phyloP scores from a whole-genome alignment of 2,888 invertebrate species.

The Criorhina ranunculi region DNA sequence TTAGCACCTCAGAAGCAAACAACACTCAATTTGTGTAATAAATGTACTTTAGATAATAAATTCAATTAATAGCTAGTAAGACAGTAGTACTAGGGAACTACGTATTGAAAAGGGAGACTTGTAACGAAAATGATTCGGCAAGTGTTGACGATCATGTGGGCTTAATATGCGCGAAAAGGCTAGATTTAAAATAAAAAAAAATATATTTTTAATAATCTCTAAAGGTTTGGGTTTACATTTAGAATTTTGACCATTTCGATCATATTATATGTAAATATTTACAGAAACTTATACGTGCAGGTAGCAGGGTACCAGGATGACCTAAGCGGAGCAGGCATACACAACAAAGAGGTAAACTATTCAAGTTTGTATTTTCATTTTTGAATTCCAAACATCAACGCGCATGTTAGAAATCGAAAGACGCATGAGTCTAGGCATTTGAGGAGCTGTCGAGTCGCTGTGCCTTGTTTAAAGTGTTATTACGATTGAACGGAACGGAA shows the following conservation, averaged over 20 bases:
- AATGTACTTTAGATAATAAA: conserved; percentile 52
- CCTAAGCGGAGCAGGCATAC: too few species aligned
- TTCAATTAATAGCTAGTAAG: conserved; percentile 45
- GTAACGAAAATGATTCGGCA: background rate
- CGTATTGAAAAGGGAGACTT: background rate
- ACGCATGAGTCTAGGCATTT: too few species aligned
- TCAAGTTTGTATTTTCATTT: too few species aligned
- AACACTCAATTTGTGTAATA: conserved; percentile 19
- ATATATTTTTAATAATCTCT: conserved; percentile 65
- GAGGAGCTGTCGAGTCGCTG: too few species aligned
- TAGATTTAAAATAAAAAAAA: conserved; percentile 39
- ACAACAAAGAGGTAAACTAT: too few species aligned
- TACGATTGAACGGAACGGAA: too few species aligned
- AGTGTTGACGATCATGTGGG: background rate
- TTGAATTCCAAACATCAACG: too few species aligned
- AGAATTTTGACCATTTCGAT: background rate
- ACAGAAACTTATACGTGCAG: too few species aligned
- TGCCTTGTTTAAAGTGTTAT: too few species aligned
- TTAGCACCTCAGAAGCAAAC: background rate
- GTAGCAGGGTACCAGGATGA: too few species aligned
- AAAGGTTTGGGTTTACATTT: background rate
- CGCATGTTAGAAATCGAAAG: too few species aligned
- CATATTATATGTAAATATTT: too few species aligned
- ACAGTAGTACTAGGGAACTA: conserved; percentile 8
- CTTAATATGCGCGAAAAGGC: conserved; percentile 25